Base-by-base conservation (phyloP, 2,888 invertebrate species). In the Folsomia candida region DNA sequence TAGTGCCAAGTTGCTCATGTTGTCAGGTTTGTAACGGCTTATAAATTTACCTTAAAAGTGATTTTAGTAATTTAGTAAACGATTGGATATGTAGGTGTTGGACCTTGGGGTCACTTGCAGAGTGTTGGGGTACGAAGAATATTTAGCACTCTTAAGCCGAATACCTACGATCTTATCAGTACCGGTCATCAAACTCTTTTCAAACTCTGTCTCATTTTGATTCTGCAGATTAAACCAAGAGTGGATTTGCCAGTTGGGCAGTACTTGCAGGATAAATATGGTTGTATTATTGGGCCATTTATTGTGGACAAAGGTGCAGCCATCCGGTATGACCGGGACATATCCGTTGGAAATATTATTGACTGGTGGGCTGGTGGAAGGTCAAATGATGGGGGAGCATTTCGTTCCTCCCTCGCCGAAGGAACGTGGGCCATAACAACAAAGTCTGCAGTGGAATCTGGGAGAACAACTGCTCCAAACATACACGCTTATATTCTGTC, bases 221-320 rank as follows among this genome's bases (percentile, higher is more conserved):
- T n/a, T n/a, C n/a, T n/a, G n/a, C n/a, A n/a, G 75, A 71, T 75
- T 18, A 51, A 59, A 58, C 60, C 74, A 0, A 51, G 63, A 11
- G 60, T 78, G 18, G 67, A 78, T 63, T 70, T 78, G 11, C 78
- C 78, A 11, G 78, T 78, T 14, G 78, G 78, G 4, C 69, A 72
- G 61, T 67, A 72, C 22, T 27, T 78, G 9, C 78, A 78, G 69
- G 78, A 78, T 63, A 75, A 78, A 51, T 76, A 75, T 62, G 78
- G 76, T 54, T 9, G 2, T 0, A 57, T 74, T 0, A 22, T 78
- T 11, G 78, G 78, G 1, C 78, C 78, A 0, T 78, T 78, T 63
- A 51, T 70, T 37, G 73, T 78, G 0, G 65, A 66, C 14, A 37
- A 68, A 1, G 75, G 75, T n/a, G 66, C 51, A 22, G 68, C 75